A percentile compares a stretch with the other conserved stretches of the same genome.
phyloP scores from a whole-genome alignment of 2,113 vertebrate genomes.

The Silurus asotus region DNA sequence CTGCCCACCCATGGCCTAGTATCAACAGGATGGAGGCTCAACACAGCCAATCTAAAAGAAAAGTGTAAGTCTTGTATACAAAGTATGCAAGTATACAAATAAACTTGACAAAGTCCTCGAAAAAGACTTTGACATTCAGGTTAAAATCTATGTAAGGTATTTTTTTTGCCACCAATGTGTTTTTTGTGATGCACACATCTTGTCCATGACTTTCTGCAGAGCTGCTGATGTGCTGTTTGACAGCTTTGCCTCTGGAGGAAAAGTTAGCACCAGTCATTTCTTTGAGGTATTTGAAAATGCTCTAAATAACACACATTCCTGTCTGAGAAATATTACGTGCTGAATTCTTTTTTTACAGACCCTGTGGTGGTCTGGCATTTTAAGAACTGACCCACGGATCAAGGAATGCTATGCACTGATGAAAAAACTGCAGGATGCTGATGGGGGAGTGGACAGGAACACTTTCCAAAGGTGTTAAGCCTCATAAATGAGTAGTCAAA shows the following conservation, averaged over 20 bases:
- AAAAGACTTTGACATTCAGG: neutral
- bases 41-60: conserved; percentile 60
- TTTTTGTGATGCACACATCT: conserved; percentile 8
- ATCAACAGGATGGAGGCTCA: conserved; percentile 49
- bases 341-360: conserved; percentile 50
- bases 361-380: conserved; percentile 67
- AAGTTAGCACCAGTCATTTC: conserved; percentile 62
- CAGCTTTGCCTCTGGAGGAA: conserved; percentile 64
- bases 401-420: conserved; percentile 67
- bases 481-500: neutral
- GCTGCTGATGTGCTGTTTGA: conserved; percentile 70
- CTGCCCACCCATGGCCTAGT: conserved; percentile 54
- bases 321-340: neutral
- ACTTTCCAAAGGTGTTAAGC: conserved; percentile 65
- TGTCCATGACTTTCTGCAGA: conserved; percentile 37
- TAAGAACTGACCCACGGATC: conserved; percentile 66
- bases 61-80: conserved; percentile 56
- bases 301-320: neutral
- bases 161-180: neutral
- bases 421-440: conserved; percentile 65
- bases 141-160: neutral
- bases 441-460: conserved; percentile 63
- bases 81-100: too few species aligned
- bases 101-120: neutral
- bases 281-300: conserved; percentile 65